phyloP scores from a whole-genome alignment of 2,797 vertebrate genomes.

The Urophycis tenuis region DNA sequence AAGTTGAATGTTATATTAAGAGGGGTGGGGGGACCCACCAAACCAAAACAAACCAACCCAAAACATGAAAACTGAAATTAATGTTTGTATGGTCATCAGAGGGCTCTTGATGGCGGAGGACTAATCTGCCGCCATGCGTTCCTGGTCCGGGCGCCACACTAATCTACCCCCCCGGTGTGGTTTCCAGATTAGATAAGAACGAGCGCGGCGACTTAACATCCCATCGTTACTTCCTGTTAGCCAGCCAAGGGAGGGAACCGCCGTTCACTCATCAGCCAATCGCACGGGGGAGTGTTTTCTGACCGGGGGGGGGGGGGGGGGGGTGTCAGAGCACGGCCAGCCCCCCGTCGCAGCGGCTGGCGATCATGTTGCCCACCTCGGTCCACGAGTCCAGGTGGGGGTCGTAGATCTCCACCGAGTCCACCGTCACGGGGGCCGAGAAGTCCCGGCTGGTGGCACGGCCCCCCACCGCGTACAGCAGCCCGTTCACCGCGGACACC shows the following conservation, averaged over 20 bases:
- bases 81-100: background rate
- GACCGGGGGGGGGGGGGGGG: background rate
- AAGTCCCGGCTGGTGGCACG: conserved; percentile 86
- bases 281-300: too few species aligned
- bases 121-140: background rate
- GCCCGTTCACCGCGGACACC: conserved; percentile 86
- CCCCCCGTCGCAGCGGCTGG: conserved; percentile 95
- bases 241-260: background rate
- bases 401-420: conserved; percentile 96
- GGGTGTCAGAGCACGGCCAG: conserved; percentile 83
- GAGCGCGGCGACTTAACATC: background rate
- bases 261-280: too few species aligned
- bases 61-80: background rate
- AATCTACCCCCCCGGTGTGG: background rate
- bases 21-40: background rate
- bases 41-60: background rate
- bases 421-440: conserved; percentile 89
- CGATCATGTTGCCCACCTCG: conserved; percentile 96
- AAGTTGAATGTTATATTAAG: background rate
- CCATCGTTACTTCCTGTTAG: background rate
- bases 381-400: conserved; percentile 93
- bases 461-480: conserved; percentile 89
- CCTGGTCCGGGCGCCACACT: background rate
- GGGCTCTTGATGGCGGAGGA: background rate
- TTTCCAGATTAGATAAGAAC: background rate